These are phyloP conservation scores for Babylonia areolata DNA, from an alignment of 1,140 invertebrate genomes.

Conservation along the genomic window DNA sequence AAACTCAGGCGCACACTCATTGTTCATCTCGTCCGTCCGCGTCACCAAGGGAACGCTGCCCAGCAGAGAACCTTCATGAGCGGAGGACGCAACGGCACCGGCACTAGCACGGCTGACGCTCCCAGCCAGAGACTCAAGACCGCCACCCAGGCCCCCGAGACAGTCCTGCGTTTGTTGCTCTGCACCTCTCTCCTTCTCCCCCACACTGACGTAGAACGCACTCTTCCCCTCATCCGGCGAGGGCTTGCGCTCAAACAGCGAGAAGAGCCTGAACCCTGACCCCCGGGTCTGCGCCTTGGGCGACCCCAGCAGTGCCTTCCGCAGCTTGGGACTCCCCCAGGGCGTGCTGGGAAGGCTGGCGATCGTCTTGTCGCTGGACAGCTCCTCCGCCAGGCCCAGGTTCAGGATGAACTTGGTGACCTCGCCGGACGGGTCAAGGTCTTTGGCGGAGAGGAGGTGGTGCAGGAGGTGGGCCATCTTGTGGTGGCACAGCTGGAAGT, in stretches of 20 bases:
- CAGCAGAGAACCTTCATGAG: slow-evolving; percentile 38
- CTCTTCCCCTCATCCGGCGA: slow-evolving; percentile 60
- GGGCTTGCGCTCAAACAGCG: slow-evolving; percentile 66
- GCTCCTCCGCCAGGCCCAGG: slow-evolving; percentile 39
- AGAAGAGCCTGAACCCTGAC: slow-evolving; percentile 60
- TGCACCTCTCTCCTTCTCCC: not conserved
- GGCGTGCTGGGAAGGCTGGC: slow-evolving; percentile 50
- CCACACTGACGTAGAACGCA: slow-evolving; percentile 61
- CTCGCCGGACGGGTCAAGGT: slow-evolving; percentile 52
- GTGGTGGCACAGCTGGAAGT: slow-evolving; percentile 64
- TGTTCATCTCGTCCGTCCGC: slow-evolving; percentile 28
- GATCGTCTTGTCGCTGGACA: slow-evolving; percentile 37
- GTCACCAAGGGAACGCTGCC: slow-evolving; percentile 51
- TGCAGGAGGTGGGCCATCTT: slow-evolving; percentile 58
- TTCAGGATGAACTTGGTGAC: slow-evolving; percentile 45
- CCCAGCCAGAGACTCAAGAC: too few species aligned
- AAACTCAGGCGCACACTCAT: slow-evolving; percentile 27
- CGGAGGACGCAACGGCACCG: not conserved
- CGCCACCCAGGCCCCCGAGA: slow-evolving; percentile 17
- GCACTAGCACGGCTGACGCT: slow-evolving; percentile 34
- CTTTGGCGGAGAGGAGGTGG: slow-evolving; percentile 53
- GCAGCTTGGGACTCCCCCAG: slow-evolving; percentile 54
- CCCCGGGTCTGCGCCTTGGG: slow-evolving; percentile 39
- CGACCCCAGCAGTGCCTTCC: slow-evolving; percentile 41
- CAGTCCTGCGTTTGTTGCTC: not conserved